Base-by-base conservation (phyloP, 1,140 invertebrate genomes). In the Drosophila mojavensis region DNA sequence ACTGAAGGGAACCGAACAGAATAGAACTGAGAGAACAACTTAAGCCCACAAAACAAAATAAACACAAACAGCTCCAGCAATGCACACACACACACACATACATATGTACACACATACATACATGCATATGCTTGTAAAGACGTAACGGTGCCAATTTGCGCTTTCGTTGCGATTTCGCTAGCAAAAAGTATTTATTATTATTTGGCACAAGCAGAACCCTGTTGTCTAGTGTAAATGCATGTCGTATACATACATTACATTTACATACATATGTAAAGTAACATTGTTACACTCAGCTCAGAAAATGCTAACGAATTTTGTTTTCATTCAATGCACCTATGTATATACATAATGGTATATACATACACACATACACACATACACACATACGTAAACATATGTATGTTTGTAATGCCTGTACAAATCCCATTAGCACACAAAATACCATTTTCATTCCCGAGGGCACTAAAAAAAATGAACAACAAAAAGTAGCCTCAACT, bases 41-140 rank as follows among this genome's bases (percentile, higher is more conserved):
- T 68, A 62, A 81, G 78, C 72, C 72, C 65, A 70, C 69, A 74
- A 68, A 47, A 15, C 43, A 81, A 82, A 78, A 82, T 82, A 75
- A 78, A 75, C 51, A 82, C 75, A 50, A 63, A 67, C 67, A 39
- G 60, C 48, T 15, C 48, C 48, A 50, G 6, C 47, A 13, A 48
- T 10, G 7, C 5, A 36, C 33, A 33, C 33, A 5, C 9, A 10
- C 33, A 33, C 7, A 33, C 28, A 53, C 41, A 13, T 36, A 10
- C 36, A 39, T 50, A 17, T 20, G 39, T 53, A 45, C 20, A 15
- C 7, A 62, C 28, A 61, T 10, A 24, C 20, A 30, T 54, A n/a
- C 3, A 54, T 17, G n/a, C n/a, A 54, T 24, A 61, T 62, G 28
- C 48, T 43, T 59, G 20, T 45, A 53, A 65, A 56, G 26, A 68